A percentile compares a stretch with the other conserved stretches of the same genome.
Evolutionary conservation across 1,140 invertebrate species (phyloP).

Genomic region (Drosophila busckii): DNA sequence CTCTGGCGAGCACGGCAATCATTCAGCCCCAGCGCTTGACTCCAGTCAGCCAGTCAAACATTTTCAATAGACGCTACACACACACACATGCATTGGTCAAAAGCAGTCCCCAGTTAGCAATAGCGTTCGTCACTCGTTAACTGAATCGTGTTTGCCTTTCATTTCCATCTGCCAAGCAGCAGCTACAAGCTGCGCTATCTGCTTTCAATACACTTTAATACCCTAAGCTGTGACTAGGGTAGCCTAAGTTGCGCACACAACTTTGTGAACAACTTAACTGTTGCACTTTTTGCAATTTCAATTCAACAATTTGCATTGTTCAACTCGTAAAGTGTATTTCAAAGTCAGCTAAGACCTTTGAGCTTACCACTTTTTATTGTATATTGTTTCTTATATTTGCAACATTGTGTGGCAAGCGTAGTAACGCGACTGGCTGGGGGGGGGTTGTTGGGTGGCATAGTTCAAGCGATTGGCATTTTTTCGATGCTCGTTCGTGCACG

Average conservation of each 20-base stretch:
- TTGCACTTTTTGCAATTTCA: no score
- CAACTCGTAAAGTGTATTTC: no score
- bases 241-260: no score
- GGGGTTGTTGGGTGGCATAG: background rate
- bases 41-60: constrained; percentile 23
- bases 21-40: constrained; percentile 52
- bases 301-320: no score
- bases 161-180: constrained; percentile 64
- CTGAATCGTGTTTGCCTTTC: constrained; percentile 75
- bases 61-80: constrained; percentile 54
- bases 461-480: constrained; percentile 52
- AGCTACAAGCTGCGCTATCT: no score
- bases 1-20: constrained; percentile 62
- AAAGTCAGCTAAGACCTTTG: constrained; percentile 8
- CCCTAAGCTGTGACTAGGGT: no score
- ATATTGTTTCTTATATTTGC: constrained; percentile 76
- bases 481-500: constrained; percentile 64
- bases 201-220: no score
- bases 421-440: background rate
- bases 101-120: constrained; percentile 73
- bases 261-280: no score
- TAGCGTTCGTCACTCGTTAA: constrained; percentile 75
- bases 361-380: constrained; percentile 54
- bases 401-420: constrained; percentile 48
- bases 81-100: constrained; percentile 17